Conservation (phyloP, 1,140 invertebrate genomes). For the Drosophila tropicalis region DNA sequence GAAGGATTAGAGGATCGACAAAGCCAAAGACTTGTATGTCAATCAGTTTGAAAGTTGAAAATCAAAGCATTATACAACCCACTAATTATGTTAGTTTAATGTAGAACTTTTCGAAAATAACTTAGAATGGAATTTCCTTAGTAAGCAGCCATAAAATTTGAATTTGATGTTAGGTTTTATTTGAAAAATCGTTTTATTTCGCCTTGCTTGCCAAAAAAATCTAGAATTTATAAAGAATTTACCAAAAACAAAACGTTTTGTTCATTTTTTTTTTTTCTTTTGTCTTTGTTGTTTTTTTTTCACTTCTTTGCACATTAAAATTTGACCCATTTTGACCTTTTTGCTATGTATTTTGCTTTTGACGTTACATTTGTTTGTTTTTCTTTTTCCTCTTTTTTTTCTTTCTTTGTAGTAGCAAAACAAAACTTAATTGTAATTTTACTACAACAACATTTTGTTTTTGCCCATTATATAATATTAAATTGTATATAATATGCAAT, state of each 20-base stretch:
- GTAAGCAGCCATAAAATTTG: conserved; percentile 9
- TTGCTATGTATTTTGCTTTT: conserved; percentile 46
- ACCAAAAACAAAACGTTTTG: conserved; percentile 53
- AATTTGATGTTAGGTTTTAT: conserved; percentile 68
- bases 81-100: no score
- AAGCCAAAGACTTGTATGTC: no score
- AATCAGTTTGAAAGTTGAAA: no score
- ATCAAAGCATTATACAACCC: no score
- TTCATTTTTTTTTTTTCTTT: conserved; percentile 49
- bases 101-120: no score
- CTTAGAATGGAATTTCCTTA: no score
- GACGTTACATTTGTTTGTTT: conserved; percentile 26
- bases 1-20: no score
- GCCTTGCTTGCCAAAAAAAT: conserved; percentile 68
- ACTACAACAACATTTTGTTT: conserved; percentile 80
- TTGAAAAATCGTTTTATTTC: conserved; percentile 67
- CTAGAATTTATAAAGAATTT: conserved; percentile 73
- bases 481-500: conserved; percentile 79
- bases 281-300: conserved; percentile 22
- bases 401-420: conserved; percentile 65
- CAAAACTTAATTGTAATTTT: conserved; percentile 81
- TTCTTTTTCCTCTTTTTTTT: conserved; percentile 34
- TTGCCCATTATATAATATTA: conserved; percentile 74
- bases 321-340: conserved; percentile 68
- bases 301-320: conserved; percentile 65